A percentile compares a stretch with the other conserved stretches of the same genome.
phyloP scores from a whole-genome alignment of 1,140 invertebrate species.

The Platorchestia sp. region DNA sequence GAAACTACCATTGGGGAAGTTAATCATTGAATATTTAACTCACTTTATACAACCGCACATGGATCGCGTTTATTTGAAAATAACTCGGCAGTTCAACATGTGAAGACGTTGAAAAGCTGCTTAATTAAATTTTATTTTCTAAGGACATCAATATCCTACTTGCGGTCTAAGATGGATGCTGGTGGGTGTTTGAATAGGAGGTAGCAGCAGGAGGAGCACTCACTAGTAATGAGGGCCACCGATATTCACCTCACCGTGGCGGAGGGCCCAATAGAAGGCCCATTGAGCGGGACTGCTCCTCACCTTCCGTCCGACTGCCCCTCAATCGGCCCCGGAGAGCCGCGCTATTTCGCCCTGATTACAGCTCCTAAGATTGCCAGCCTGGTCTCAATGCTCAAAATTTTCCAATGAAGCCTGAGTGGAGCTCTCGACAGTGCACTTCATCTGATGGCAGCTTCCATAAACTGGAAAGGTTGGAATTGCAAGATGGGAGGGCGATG shows the following conservation, averaged over 20 bases:
- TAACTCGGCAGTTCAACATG: neutral
- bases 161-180: neutral
- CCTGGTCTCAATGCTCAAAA: neutral
- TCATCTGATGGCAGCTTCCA: neutral
- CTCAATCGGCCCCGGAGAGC: neutral
- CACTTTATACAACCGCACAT: neutral
- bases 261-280: slow-evolving; percentile 7
- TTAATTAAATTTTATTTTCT: neutral
- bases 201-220: slow-evolving; percentile 15
- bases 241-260: slow-evolving; percentile 4
- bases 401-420: slow-evolving; percentile 20
- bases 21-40: neutral
- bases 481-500: neutral
- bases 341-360: slow-evolving; percentile 21
- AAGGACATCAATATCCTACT: neutral
- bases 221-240: neutral
- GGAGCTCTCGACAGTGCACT: neutral
- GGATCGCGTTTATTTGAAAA: neutral
- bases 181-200: neutral
- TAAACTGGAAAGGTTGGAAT: neutral
- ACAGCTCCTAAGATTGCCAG: slow-evolving; percentile 29
- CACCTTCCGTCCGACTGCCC: slow-evolving; percentile 26
- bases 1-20: too few species aligned
- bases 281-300: slow-evolving; percentile 13
- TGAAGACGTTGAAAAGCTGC: neutral